Evolutionary conservation across 2,113 vertebrate species (phyloP), one percentile per base, ranked within the genome.

Genomic region (Silurus asotus): DNA sequence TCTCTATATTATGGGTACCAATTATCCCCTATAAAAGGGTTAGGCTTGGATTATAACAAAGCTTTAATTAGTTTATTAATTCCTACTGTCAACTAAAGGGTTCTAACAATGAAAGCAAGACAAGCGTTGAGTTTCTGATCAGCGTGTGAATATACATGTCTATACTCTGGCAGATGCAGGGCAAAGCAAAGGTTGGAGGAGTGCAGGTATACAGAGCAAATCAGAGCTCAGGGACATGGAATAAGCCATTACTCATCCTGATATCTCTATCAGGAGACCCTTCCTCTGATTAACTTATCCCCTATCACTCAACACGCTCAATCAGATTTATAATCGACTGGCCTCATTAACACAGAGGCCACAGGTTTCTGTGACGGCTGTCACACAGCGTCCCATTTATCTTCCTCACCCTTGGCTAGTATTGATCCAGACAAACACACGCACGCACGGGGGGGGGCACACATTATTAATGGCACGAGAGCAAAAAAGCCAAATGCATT

Each of bases 261-360:
- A n/a, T 37, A 61, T 48, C 5, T 56, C 59, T 19, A 53, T 56
- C 37, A 74, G 9, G 1, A 49, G 25, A 58, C 17, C 37, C 20
- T 25, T 56, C 20, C 49, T 76, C 53, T 84, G 61, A 78, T 86
- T 81, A 84, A 79, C 45, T 75, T 65, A 58, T 65, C 9, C 65
- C 62, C 51, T 79, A 20, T 64, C 45, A 8, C 81, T 77, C 49
- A 53, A 82, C 45, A 49, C 61, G n/a, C 82, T n/a, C 48, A 65
- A 87, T 90, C 77, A 74, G 65, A 85, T 87, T 75, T 72, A 65
- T 87, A 37, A 85, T 85, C 78, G 85, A 90, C 84, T 87, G 67
- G 23, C 0, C 51, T 62, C 25, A 61, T 81, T 84, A 80, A 84
- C 76, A 87, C 58, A 5, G n/a, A 78, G 64, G 65, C 75, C 49